Conservation (phyloP, 2,888 invertebrate species). For the Acanthopleura granulata region DNA sequence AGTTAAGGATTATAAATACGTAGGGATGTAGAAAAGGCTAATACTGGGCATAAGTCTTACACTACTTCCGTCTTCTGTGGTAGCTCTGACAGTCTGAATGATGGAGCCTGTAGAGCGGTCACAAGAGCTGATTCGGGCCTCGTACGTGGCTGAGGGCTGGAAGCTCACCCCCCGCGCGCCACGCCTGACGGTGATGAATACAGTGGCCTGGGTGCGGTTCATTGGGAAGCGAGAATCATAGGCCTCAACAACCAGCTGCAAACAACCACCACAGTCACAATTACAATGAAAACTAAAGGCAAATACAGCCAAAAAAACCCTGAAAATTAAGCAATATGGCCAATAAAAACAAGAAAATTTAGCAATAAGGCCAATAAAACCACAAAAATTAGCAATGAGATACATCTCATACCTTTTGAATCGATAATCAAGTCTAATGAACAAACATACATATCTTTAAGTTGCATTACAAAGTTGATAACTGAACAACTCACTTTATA, state of each 20-base stretch:
- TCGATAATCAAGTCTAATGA: too few relatives aligned
- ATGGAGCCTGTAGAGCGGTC: background rate
- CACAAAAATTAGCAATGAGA: too few relatives aligned
- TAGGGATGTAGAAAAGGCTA: too few relatives aligned
- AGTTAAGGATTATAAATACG: too few relatives aligned
- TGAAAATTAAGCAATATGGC: too few relatives aligned
- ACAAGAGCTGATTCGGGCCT: conserved; percentile 4
- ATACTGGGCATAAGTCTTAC: background rate
- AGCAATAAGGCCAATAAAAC: too few relatives aligned
- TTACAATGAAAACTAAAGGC: background rate
- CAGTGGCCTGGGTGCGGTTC: background rate
- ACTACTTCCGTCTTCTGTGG: background rate
- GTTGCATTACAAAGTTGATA: too few relatives aligned
- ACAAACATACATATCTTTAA: too few relatives aligned
- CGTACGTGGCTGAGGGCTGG: conserved; percentile 31
- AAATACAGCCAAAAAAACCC: background rate
- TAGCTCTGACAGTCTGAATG: background rate
- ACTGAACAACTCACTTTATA: too few relatives aligned
- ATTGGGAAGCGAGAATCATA: background rate
- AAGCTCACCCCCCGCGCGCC: background rate
- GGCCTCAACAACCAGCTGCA: background rate
- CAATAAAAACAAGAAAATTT: too few relatives aligned
- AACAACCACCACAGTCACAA: background rate
- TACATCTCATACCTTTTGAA: too few relatives aligned
- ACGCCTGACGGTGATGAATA: background rate